A percentile compares a stretch with the other conserved stretches of the same genome.
These are phyloP conservation scores for Halictus ligatus DNA, from an alignment of 2,888 invertebrate genomes.

Conservation along the genomic window DNA sequence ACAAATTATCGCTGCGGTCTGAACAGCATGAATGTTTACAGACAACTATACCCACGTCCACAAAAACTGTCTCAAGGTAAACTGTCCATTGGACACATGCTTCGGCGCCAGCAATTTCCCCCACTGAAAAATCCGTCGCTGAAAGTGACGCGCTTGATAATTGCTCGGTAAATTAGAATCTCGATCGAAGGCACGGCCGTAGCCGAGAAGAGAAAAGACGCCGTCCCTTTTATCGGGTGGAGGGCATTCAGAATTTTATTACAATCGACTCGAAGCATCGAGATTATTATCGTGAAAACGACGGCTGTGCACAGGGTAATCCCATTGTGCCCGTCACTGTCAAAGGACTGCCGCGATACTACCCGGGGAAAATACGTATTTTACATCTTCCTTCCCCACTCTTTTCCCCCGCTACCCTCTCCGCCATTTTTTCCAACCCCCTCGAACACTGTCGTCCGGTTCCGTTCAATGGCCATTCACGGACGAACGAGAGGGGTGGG, in stretches of 20 bases:
- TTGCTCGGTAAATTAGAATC: background rate
- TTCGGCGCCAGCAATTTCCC: background rate
- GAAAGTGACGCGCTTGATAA: slow-evolving; percentile 28
- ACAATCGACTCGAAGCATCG: slow-evolving; percentile 43
- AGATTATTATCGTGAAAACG: slow-evolving; percentile 39
- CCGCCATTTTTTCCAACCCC: background rate
- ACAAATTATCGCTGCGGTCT: background rate
- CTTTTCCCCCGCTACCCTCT: background rate
- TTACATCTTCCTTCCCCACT: slow-evolving; percentile 41
- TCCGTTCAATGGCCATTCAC: slow-evolving; percentile 57
- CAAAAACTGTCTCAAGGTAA: background rate
- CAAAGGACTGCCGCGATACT: slow-evolving; percentile 28
- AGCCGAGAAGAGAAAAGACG: background rate
- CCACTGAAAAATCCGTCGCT: background rate
- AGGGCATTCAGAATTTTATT: slow-evolving; percentile 40
- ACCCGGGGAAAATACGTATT: slow-evolving; percentile 47
- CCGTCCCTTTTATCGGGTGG: background rate
- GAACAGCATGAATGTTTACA: background rate
- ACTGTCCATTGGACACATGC: background rate
- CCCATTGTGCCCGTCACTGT: slow-evolving; percentile 51
- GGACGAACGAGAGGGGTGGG: background rate
- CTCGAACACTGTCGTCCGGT: slow-evolving; percentile 48
- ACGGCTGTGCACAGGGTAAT: slow-evolving; percentile 35
- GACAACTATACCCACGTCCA: background rate
- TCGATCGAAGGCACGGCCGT: background rate